Percentiles rank a stretch among this genome's conserved stretches.
Conservation (phyloP, 2,888 invertebrate species). For the Graphium colonna region DNA sequence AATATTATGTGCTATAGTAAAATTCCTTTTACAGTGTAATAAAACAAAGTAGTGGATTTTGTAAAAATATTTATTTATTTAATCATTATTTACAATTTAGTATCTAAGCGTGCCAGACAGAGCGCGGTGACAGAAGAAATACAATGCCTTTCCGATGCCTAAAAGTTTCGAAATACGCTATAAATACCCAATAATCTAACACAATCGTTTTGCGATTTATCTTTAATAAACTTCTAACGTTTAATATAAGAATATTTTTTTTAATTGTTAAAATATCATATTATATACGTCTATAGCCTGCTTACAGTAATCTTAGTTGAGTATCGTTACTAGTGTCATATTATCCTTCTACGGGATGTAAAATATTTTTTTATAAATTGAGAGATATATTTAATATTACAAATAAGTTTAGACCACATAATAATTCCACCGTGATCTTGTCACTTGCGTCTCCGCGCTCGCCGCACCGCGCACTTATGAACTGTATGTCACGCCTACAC, state of each 20-base stretch:
- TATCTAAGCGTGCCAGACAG: slow-evolving; percentile 32
- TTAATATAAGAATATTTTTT: not conserved
- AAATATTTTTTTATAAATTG: not conserved
- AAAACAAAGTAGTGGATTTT: slow-evolving; percentile 36
- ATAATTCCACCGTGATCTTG: not conserved
- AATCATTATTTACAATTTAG: slow-evolving; percentile 60
- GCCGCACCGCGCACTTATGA: not conserved
- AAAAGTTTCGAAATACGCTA: not conserved
- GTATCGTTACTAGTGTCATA: not conserved
- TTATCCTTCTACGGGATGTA: not conserved
- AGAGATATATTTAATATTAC: not conserved
- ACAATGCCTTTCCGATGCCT: not conserved
- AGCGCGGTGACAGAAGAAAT: not conserved
- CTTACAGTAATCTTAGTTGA: not conserved
- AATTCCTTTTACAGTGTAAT: too few species aligned
- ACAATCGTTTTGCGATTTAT: not conserved
- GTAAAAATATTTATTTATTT: slow-evolving; percentile 67
- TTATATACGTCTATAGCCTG: not conserved
- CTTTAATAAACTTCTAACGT: not conserved
- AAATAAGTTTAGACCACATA: not conserved
- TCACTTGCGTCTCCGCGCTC: not conserved
- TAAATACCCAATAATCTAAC: not conserved
- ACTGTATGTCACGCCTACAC: not conserved
- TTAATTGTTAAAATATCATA: not conserved
- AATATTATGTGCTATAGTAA: too few species aligned